phyloP scores from a whole-genome alignment of 2,888 invertebrate genomes.

The Melangyna quadrimaculata region DNA sequence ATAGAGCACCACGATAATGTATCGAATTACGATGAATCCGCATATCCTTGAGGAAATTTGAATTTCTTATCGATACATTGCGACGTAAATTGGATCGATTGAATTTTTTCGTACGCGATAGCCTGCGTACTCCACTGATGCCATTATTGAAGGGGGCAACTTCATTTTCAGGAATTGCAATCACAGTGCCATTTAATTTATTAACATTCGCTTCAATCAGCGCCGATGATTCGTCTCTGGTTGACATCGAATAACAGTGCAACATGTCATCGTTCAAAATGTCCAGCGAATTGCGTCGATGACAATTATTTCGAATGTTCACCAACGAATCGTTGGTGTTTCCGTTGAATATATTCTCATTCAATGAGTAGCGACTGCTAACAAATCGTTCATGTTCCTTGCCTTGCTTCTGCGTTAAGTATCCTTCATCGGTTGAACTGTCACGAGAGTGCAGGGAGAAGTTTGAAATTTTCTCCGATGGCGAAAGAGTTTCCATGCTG shows the following conservation, averaged over 20 bases:
- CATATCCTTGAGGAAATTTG: conserved; percentile 87
- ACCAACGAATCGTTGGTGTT: conserved; percentile 75
- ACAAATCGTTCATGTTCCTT: conserved; percentile 73
- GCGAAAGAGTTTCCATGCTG: conserved; percentile 80
- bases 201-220: conserved; percentile 75
- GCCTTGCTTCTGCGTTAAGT: conserved; percentile 75
- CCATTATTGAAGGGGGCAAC: conserved; percentile 68
- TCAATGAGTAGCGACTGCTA: conserved; percentile 79
- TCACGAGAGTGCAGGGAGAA: conserved; percentile 73
- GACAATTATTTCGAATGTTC: conserved; percentile 74
- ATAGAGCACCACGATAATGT: conserved; percentile 92
- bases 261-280: conserved; percentile 76
- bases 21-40: conserved; percentile 89
- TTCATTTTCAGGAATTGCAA: conserved; percentile 77
- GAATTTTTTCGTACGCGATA: conserved; percentile 77
- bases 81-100: conserved; percentile 78
- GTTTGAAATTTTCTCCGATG: conserved; percentile 78
- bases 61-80: conserved; percentile 80
- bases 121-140: conserved; percentile 76
- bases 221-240: conserved; percentile 75
- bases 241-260: conserved; percentile 74
- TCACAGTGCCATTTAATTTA: conserved; percentile 74
- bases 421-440: conserved; percentile 75
- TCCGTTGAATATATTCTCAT: conserved; percentile 78
- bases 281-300: conserved; percentile 79